These are phyloP conservation scores for Caenorhabditis japonica DNA, from an alignment of 2,888 invertebrate species.

Conservation along the genomic window DNA sequence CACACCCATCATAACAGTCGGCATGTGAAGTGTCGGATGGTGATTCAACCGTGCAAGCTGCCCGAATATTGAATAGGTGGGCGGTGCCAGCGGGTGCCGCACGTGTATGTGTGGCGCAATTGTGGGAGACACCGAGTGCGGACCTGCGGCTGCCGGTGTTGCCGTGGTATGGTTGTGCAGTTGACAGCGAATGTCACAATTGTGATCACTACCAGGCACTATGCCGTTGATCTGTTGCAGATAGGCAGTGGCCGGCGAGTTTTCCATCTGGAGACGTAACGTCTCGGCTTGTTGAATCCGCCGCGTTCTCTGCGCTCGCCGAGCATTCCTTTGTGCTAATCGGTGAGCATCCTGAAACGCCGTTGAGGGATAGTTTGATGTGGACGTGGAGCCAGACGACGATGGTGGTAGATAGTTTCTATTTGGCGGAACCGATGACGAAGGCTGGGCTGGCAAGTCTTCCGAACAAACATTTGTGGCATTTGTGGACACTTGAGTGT, in stretches of 20 bases:
- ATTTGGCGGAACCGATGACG: no score
- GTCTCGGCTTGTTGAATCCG: background rate
- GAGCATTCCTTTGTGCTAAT: background rate
- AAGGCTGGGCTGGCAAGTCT: no score
- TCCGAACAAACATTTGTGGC: no score
- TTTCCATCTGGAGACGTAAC: background rate
- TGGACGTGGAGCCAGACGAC: no score
- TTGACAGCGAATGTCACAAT: background rate
- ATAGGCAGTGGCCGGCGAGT: background rate
- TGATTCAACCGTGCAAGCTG: no score
- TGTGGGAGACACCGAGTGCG: slow-evolving; percentile 15
- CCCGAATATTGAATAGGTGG: background rate
- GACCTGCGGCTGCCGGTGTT: slow-evolving; percentile 6
- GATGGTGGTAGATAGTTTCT: no score
- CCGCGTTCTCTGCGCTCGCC: slow-evolving; percentile 9
- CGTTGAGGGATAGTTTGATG: background rate
- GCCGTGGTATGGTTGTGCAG: background rate
- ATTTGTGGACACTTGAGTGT: no score
- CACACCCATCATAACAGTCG: no score
- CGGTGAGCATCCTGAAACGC: background rate
- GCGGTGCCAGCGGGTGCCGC: background rate
- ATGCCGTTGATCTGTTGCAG: slow-evolving; percentile 9
- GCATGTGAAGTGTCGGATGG: background rate
- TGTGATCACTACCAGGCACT: slow-evolving; percentile 12
- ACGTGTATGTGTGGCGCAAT: slow-evolving; percentile 11